phyloP scores from a whole-genome alignment of 2,888 invertebrate species.

The Clunio marinus region DNA sequence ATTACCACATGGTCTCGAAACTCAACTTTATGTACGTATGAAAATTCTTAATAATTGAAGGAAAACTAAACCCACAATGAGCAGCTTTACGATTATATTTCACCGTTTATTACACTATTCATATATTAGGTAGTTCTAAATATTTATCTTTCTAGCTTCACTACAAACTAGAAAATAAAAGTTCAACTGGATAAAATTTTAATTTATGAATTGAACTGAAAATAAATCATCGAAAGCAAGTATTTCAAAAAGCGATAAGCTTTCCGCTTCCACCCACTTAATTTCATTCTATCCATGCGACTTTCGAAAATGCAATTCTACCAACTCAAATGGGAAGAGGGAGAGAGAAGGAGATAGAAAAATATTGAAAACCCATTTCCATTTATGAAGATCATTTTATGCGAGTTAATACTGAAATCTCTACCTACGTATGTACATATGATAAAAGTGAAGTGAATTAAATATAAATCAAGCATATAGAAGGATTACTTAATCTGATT shows the following conservation, averaged over 20 bases:
- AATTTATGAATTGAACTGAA: background rate
- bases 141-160: no score
- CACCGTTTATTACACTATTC: no score
- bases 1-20: no score
- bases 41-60: no score
- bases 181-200: background rate
- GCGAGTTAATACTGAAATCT: background rate
- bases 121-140: no score
- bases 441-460: background rate
- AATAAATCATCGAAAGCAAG: slow-evolving; percentile 3
- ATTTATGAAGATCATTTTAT: background rate
- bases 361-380: slow-evolving; percentile 31
- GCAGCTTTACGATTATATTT: no score
- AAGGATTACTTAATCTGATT: background rate
- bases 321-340: background rate
- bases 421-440: no score
- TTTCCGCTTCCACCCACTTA: no score
- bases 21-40: no score
- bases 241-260: slow-evolving; percentile 5
- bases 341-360: no score
- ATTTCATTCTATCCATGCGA: background rate
- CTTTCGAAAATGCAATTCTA: slow-evolving; percentile 1
- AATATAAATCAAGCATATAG: background rate
- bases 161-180: no score
- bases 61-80: no score